Percentiles rank a stretch among this genome's conserved stretches.
These are phyloP conservation scores for Hydrolagus colliei DNA, from an alignment of 2,797 vertebrate genomes.

Conservation along the genomic window DNA sequence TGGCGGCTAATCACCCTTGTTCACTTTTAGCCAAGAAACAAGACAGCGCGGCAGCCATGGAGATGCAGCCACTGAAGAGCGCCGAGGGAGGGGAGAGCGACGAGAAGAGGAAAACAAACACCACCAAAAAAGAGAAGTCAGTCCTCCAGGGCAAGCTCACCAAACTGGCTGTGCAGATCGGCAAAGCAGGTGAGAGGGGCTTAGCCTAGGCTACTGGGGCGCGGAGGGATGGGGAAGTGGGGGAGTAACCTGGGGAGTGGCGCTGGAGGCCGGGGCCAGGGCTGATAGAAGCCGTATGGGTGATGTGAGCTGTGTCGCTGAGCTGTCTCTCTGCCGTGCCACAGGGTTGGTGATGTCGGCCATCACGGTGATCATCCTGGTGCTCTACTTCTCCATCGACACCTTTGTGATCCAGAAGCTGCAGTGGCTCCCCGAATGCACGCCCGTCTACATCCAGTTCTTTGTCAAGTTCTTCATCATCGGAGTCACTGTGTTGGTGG, in stretches of 20 bases:
- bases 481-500: slow-evolving; percentile 93
- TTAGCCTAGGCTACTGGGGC: no score
- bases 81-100: slow-evolving; percentile 86
- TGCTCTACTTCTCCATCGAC: slow-evolving; percentile 91
- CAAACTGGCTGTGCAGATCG: slow-evolving; percentile 96
- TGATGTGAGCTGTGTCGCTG: neutral
- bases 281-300: neutral
- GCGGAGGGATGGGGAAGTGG: no score
- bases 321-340: slow-evolving; percentile 13
- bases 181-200: slow-evolving; percentile 80
- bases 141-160: slow-evolving; percentile 97
- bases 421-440: slow-evolving; percentile 88
- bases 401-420: slow-evolving; percentile 88
- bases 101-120: slow-evolving; percentile 81
- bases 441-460: slow-evolving; percentile 92
- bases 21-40: slow-evolving; percentile 81
- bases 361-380: slow-evolving; percentile 95
- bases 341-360: slow-evolving; percentile 96
- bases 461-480: slow-evolving; percentile 99
- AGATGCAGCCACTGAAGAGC: slow-evolving; percentile 98
- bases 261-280: no score
- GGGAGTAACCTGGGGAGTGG: no score
- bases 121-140: slow-evolving; percentile 93
- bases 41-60: slow-evolving; percentile 95
- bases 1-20: neutral